phyloP scores from a whole-genome alignment of 2,113 vertebrate genomes.

The Neoarius graeffei region DNA sequence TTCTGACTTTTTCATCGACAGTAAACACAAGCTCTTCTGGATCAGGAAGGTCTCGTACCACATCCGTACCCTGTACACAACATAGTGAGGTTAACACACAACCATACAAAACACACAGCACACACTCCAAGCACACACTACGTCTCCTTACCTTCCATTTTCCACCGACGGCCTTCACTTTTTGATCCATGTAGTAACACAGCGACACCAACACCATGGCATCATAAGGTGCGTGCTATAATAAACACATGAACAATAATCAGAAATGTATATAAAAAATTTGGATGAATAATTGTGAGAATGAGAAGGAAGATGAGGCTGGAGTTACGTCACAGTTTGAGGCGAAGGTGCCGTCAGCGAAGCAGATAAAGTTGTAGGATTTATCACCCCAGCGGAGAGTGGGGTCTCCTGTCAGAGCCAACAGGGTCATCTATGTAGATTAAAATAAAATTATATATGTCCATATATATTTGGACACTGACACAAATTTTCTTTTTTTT shows the following conservation, averaged over 20 bases:
- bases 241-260: conserved; percentile 5
- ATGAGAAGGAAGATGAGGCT: background rate
- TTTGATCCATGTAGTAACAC: conserved; percentile 78
- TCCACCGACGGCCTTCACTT: conserved; percentile 79
- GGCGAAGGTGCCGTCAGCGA: conserved; percentile 82
- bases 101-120: background rate
- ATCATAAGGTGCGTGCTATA: conserved; percentile 90
- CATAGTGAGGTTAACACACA: background rate
- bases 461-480: no score
- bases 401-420: conserved; percentile 79
- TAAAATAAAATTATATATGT: conserved; percentile 39
- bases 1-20: conserved; percentile 76
- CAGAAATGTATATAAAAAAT: background rate
- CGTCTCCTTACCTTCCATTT: conserved; percentile 85
- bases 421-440: conserved; percentile 68
- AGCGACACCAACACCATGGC: conserved; percentile 86
- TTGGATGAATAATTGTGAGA: background rate
- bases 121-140: background rate
- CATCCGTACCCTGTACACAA: conserved; percentile 77
- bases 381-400: conserved; percentile 94
- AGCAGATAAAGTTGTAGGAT: conserved; percentile 84
- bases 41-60: conserved; percentile 73
- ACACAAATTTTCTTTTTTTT: no score
- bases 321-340: conserved; percentile 85
- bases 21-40: conserved; percentile 90